Evolutionary conservation across 2,888 invertebrate species (phyloP).

Genomic region (Troides helena): DNA sequence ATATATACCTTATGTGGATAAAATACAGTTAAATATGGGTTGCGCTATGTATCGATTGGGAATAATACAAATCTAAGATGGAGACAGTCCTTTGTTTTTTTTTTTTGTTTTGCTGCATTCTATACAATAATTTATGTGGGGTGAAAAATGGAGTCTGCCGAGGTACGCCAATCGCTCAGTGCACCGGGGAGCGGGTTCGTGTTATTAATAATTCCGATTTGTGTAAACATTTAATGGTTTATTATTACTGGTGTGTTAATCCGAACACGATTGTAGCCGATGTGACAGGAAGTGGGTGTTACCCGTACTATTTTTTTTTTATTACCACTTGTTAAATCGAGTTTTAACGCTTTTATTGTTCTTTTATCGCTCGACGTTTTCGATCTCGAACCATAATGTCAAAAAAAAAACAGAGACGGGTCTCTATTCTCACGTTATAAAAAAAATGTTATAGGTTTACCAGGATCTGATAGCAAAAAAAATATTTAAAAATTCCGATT

Average conservation of each 20-base stretch:
- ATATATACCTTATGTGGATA: not conserved
- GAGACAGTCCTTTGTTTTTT: slow-evolving; percentile 27
- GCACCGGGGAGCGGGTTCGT: slow-evolving; percentile 13
- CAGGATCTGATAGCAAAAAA: too few species aligned
- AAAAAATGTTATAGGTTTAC: too few species aligned
- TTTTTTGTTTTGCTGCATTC: slow-evolving; percentile 17
- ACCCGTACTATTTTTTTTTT: not conserved
- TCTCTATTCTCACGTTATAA: too few species aligned
- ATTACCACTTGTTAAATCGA: not conserved
- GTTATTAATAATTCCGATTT: slow-evolving; percentile 11
- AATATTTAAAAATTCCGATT: too few species aligned
- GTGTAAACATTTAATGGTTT: slow-evolving; percentile 13
- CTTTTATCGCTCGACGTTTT: too few species aligned
- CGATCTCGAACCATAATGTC: too few species aligned
- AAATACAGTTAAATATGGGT: slow-evolving; percentile 2
- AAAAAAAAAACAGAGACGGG: too few species aligned
- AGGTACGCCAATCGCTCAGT: slow-evolving; percentile 22
- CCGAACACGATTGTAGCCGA: not conserved
- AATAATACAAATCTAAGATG: slow-evolving; percentile 27
- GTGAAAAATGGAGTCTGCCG: slow-evolving; percentile 29
- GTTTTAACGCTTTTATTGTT: not conserved
- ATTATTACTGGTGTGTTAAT: slow-evolving; percentile 4
- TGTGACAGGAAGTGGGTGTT: not conserved
- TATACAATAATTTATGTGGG: slow-evolving; percentile 30
- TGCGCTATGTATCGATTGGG: slow-evolving; percentile 5